Conservation (phyloP, 2,113 vertebrate species). For the Falco punctatus region DNA sequence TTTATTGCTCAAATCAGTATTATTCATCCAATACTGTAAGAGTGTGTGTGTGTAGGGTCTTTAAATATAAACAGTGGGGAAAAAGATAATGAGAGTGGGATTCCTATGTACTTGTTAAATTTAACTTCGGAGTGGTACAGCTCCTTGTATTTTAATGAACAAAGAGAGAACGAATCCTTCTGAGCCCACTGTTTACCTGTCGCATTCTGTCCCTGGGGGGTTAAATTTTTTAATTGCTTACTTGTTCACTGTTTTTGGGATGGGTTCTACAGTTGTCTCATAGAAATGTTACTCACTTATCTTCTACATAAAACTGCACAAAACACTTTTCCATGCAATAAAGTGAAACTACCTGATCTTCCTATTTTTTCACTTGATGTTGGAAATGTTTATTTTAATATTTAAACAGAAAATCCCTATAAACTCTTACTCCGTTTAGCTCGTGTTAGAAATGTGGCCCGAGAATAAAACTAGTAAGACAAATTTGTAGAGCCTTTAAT, state of each 20-base stretch:
- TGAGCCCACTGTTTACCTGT: neutral
- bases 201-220: neutral
- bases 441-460: neutral
- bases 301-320: neutral
- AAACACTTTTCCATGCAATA: neutral
- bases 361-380: neutral
- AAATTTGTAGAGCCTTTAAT: neutral
- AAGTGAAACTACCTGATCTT: neutral
- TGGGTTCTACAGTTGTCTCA: neutral
- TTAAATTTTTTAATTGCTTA: neutral
- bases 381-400: neutral
- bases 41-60: neutral
- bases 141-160: neutral
- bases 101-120: neutral
- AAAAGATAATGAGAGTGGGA: neutral
- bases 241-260: neutral
- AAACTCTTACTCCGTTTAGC: neutral
- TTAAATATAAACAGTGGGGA: neutral
- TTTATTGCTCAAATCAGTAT: neutral
- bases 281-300: neutral
- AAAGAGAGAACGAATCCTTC: neutral
- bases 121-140: neutral
- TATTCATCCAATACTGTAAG: neutral
- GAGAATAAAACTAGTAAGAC: neutral
- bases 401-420: neutral